Conservation (phyloP, 2,113 vertebrate genomes). For the Manacus vitellinus region DNA sequence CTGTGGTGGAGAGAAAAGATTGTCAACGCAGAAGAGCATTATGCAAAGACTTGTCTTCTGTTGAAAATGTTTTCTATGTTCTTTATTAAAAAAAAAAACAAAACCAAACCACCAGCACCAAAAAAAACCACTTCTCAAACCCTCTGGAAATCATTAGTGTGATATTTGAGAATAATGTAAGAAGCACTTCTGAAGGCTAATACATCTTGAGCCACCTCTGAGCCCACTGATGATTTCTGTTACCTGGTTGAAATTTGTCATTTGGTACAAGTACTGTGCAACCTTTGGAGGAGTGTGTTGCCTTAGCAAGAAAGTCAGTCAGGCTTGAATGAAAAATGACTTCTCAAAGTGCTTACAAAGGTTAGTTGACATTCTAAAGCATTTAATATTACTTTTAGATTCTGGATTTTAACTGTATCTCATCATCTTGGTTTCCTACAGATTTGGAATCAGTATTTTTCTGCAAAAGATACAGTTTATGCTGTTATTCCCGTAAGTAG, state of each 20-base stretch:
- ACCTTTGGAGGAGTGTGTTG: background rate
- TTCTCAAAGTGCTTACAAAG: background rate
- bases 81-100: background rate
- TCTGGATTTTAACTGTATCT: background rate
- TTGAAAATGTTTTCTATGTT: background rate
- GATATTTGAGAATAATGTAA: background rate
- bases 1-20: background rate
- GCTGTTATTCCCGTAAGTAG: conserved; percentile 94
- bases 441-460: conserved; percentile 93
- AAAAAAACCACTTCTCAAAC: background rate
- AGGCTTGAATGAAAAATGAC: background rate
- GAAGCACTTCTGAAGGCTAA: background rate
- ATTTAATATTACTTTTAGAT: background rate
- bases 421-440: conserved; percentile 66
- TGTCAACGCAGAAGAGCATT: background rate
- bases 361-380: background rate
- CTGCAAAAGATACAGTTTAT: conserved; percentile 88
- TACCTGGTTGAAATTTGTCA: background rate
- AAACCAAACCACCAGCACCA: background rate
- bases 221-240: background rate
- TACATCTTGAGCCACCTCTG: background rate
- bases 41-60: background rate
- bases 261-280: background rate
- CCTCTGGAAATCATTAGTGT: background rate
- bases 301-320: background rate